Base-by-base conservation (phyloP, 2,113 vertebrate genomes). In the Cryptomyrus ogoouensis region DNA sequence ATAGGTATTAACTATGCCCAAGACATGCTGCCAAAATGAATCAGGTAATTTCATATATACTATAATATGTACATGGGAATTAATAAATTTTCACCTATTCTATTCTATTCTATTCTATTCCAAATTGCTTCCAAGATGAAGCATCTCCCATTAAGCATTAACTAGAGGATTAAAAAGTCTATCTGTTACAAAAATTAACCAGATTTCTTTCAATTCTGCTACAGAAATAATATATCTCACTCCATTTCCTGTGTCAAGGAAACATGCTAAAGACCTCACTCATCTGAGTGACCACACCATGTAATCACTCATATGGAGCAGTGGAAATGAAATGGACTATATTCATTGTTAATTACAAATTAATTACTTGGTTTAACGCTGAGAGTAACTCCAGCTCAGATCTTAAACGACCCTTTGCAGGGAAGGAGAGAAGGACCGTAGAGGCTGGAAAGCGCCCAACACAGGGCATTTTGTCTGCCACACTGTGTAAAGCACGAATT, bases 381-480 rank as follows among this genome's bases (percentile, higher is more conserved):
- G 3, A 70, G 49, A 35, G 83, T 84, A 90, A 91, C 90, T 88
- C 70, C 88, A 90, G 83, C 85, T 21, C 17, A 42, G 85, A 89
- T 91, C 83, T 91, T 47, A 74, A 88, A 90, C 88, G 90, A 93
- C 90, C 91, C 90, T 91, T 91, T 90, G 3, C 90, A 90, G 92
- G 93, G 89, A 90, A 91, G 91, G 66, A 62, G 87, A 91, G 85
- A 87, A 91, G 90, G 94, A 93, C 93, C 93, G 91, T 92, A 91
- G 92, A 47, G 89, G 90, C 92, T 93, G 92, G 93, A 94, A 12
- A 13, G 6, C 17, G 50, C 91, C 94, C 94, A 95, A 90, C 91
- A 83, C 87, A 85, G 24, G 66, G 89, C 90, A 92, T 92, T 92
- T 94, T 90, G 91, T 93, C 93, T 93, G 92, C 92, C 92, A 93